A percentile compares a stretch with the other conserved stretches of the same genome.
These are phyloP conservation scores for Pedetes capensis DNA, from an alignment of 2,113 vertebrate species.

Conservation along the genomic window DNA sequence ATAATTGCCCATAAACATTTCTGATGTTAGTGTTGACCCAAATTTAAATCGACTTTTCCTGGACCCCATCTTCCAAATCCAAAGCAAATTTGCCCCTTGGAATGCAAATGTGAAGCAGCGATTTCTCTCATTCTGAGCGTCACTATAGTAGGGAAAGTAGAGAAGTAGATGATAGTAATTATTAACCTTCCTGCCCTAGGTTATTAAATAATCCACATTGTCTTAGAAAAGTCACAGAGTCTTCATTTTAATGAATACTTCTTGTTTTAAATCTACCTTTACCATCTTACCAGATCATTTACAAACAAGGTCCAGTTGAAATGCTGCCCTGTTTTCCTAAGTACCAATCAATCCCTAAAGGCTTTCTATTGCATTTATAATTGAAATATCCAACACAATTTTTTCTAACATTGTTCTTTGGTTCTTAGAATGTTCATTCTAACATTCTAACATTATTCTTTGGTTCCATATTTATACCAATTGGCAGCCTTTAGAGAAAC, in stretches of 20 bases:
- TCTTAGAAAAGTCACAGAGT: background rate
- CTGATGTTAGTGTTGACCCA: background rate
- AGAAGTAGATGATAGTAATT: background rate
- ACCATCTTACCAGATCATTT: background rate
- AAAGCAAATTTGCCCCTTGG: background rate
- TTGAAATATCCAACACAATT: background rate
- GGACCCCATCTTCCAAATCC: background rate
- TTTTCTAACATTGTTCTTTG: background rate
- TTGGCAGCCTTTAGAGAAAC: background rate
- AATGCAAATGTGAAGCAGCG: fast-evolving
- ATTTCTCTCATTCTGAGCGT: background rate
- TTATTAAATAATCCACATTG: background rate
- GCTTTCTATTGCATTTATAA: background rate
- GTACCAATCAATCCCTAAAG: too few species aligned
- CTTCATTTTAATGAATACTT: background rate
- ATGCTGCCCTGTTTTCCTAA: too few species aligned
- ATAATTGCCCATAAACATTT: background rate
- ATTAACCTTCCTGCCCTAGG: background rate
- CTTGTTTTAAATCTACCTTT: background rate
- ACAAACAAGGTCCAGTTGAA: background rate
- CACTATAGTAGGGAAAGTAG: background rate
- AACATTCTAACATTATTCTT: fast-evolving
- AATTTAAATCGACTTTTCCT: background rate
- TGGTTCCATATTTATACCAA: background rate
- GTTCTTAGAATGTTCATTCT: too few species aligned